Evolutionary conservation across 2,113 vertebrate species (phyloP).

Genomic region (Empidonax traillii): DNA sequence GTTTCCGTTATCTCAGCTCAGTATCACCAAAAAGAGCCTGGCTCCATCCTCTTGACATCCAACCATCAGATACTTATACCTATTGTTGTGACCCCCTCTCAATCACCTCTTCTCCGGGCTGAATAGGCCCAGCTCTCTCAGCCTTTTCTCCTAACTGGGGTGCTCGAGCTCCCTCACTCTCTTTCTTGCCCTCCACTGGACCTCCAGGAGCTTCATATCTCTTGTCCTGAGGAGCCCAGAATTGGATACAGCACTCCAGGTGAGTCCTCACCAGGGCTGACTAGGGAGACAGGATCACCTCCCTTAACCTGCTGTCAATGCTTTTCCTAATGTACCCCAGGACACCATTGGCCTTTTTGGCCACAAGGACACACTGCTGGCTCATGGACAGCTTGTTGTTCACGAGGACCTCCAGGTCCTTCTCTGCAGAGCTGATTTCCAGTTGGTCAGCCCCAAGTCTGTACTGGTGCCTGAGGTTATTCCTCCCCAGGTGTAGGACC

Average conservation of each 20-base stretch:
- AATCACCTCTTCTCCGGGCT: not conserved
- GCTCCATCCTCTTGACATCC: fast-evolving
- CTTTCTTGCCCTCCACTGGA: not conserved
- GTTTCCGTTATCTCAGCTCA: not conserved
- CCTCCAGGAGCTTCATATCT: not conserved
- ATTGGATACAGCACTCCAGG: not conserved
- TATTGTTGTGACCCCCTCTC: not conserved
- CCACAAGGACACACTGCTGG: not conserved
- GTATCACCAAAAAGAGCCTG: not conserved
- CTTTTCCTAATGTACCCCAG: not conserved
- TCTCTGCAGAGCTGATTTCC: not conserved
- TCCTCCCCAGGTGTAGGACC: not conserved
- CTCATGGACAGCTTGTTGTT: not conserved
- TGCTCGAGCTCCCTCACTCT: not conserved
- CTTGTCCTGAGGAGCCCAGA: not conserved
- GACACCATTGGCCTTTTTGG: not conserved
- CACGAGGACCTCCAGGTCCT: not conserved
- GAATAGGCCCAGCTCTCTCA: not conserved
- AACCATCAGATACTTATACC: not conserved
- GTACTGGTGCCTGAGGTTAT: not conserved
- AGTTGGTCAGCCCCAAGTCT: not conserved
- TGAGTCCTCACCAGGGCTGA: not conserved
- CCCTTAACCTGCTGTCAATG: not conserved
- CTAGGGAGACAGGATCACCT: not conserved
- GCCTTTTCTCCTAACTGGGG: not conserved